These are phyloP conservation scores for Pipistrellus kuhlii DNA, from an alignment of 2,797 vertebrate genomes.

Conservation along the genomic window DNA sequence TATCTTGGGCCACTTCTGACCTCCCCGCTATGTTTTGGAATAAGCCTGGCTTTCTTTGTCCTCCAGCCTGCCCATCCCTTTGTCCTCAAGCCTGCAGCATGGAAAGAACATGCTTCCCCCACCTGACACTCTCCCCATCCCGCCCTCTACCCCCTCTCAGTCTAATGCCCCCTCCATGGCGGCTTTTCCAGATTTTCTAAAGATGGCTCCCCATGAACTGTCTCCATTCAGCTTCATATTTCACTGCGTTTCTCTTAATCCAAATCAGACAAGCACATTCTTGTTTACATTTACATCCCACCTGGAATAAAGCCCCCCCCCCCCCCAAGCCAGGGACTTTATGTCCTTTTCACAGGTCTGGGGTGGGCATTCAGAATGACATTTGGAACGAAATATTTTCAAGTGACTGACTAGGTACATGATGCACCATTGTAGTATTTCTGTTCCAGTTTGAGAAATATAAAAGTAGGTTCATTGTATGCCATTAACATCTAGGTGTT, in stretches of 20 bases:
- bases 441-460: background rate
- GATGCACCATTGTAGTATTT: background rate
- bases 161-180: too few relatives aligned
- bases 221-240: background rate
- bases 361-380: background rate
- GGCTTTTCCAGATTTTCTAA: background rate
- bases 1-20: accelerated
- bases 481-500: background rate
- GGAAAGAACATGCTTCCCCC: too few relatives aligned
- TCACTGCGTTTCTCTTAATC: background rate
- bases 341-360: background rate
- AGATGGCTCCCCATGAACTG: background rate
- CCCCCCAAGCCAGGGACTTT: too few relatives aligned
- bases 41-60: background rate
- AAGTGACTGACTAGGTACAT: background rate
- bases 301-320: too few relatives aligned
- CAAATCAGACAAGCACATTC: background rate
- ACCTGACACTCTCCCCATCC: too few relatives aligned
- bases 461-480: background rate
- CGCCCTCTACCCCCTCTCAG: too few relatives aligned
- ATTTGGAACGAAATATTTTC: background rate
- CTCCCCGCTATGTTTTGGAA: background rate
- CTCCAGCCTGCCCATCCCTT: background rate
- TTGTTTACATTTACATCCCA: background rate
- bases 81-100: background rate